These are phyloP conservation scores for Zosterops hypoxanthus DNA, from an alignment of 2,113 vertebrate species.

Conservation along the genomic window DNA sequence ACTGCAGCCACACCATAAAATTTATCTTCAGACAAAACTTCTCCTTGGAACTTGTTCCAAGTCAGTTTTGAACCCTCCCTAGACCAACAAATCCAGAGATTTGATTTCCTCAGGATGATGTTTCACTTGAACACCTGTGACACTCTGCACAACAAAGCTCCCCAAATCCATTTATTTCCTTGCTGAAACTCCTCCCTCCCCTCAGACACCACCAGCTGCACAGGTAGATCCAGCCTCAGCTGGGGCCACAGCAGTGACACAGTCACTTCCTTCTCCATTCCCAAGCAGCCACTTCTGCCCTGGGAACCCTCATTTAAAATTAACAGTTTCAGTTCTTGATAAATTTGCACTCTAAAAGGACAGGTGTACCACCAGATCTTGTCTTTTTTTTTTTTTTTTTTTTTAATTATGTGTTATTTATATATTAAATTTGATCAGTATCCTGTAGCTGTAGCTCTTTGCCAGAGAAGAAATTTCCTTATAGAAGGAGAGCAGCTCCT, in stretches of 20 bases:
- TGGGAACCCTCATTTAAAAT: neutral
- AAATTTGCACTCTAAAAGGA: neutral
- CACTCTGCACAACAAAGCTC: neutral
- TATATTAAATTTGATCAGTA: neutral
- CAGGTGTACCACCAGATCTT: neutral
- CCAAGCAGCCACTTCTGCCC: neutral
- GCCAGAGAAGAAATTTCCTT: too few species aligned
- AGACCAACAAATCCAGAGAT: neutral
- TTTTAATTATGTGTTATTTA: neutral
- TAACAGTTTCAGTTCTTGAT: neutral
- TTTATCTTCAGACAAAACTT: neutral
- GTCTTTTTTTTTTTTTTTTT: too few species aligned
- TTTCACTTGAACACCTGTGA: neutral
- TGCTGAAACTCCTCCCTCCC: neutral
- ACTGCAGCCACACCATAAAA: neutral
- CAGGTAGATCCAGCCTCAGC: neutral
- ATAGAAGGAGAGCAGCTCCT: neutral
- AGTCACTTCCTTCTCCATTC: neutral
- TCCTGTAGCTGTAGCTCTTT: neutral
- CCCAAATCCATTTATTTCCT: neutral
- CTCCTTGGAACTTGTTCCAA: neutral
- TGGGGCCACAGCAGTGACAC: neutral
- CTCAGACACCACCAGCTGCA: neutral
- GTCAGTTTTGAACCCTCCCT: neutral
- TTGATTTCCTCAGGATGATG: neutral